phyloP scores from a whole-genome alignment of 2,888 invertebrate genomes.

The Choreutis nemorana region DNA sequence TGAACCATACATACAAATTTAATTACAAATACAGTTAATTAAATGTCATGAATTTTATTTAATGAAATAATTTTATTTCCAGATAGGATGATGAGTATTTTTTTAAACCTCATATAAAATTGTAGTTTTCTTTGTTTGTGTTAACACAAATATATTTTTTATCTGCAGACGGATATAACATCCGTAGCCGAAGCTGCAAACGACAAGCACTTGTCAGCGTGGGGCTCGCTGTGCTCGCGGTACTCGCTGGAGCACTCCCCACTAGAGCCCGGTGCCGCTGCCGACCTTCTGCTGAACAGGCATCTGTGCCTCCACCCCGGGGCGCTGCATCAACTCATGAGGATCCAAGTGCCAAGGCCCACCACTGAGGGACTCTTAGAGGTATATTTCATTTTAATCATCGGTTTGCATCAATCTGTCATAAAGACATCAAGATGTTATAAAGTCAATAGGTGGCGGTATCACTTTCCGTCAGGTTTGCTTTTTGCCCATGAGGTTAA shows the following conservation, averaged over 20 bases:
- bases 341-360: constrained; percentile 67
- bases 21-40: no score
- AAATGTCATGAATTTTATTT: no score
- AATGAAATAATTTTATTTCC: no score
- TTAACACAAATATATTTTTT: neutral
- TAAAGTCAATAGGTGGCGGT: no score
- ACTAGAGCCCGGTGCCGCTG: constrained; percentile 85
- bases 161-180: constrained; percentile 74
- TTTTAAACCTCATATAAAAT: no score
- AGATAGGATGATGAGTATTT: no score
- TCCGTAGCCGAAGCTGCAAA: constrained; percentile 89
- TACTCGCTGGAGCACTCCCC: constrained; percentile 84
- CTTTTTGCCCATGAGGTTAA: no score
- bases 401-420: no score
- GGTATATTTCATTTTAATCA: no score
- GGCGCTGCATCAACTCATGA: constrained; percentile 67
- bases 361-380: constrained; percentile 70
- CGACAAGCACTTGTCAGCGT: constrained; percentile 91
- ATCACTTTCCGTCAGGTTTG: no score
- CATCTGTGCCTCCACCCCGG: constrained; percentile 78
- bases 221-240: constrained; percentile 85
- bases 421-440: no score
- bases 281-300: constrained; percentile 82
- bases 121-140: neutral
- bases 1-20: no score